Conservation (phyloP, 2,113 vertebrate species). For the Saimiri boliviensis region DNA sequence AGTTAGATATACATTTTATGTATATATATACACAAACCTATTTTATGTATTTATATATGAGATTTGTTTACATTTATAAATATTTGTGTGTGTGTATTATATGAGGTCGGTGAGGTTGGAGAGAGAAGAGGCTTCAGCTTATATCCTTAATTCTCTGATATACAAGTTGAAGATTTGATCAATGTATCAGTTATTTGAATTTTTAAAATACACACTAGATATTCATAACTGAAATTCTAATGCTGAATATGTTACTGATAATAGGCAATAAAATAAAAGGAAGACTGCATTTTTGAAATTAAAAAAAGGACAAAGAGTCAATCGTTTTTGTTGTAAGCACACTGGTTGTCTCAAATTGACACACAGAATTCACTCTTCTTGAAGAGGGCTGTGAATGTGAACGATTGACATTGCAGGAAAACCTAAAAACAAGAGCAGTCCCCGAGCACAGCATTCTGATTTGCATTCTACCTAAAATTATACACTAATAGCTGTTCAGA, state of each 20-base stretch:
- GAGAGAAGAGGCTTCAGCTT: neutral
- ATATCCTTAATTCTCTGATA: neutral
- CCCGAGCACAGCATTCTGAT: neutral
- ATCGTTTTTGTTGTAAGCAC: slow-evolving; percentile 50
- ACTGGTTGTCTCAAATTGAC: neutral
- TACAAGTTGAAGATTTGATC: neutral
- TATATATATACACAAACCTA: neutral
- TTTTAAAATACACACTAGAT: neutral
- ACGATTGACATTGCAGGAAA: neutral
- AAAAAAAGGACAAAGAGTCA: slow-evolving; percentile 33
- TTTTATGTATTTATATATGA: neutral
- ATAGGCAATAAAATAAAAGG: slow-evolving; percentile 10
- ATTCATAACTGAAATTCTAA: neutral
- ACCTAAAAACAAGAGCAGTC: neutral
- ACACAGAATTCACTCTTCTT: neutral
- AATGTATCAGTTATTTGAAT: neutral
- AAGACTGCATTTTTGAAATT: neutral
- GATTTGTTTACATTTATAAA: no score
- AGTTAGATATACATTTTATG: neutral
- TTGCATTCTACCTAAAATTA: neutral
- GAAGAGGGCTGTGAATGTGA: neutral
- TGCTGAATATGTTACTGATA: slow-evolving; percentile 15
- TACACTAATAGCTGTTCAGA: neutral
- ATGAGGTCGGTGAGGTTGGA: neutral
- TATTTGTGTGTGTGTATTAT: neutral